Evolutionary conservation across 2,888 invertebrate genomes (phyloP), one percentile per base, ranked within the genome.

Genomic region (Plagodis dolabraria): DNA sequence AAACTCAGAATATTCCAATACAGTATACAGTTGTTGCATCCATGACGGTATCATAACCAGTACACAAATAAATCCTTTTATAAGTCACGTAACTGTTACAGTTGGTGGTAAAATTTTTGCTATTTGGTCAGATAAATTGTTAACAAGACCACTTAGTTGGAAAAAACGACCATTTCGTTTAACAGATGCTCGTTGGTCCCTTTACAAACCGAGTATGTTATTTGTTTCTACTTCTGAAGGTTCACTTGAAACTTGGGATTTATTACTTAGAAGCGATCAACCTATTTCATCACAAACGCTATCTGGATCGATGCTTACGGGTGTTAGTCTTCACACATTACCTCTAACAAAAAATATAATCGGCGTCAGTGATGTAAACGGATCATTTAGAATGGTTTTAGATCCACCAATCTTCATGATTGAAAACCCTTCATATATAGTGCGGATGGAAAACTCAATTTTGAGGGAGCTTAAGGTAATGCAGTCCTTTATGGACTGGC

Each of bases 171-270:
- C 92, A 2, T 86, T 86, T 57, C 85, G 89, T 55, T 90, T 96
- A 64, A 95, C 96, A 0, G 93, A 94, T 11, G 94, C 95, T 0
- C 87, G 92, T 42, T 98, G 97, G 97, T 96, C 96, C n/a, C 90
- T 94, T n/a, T 94, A 94, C 46, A 94, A 96, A 52, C 95, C 97
- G 0, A 95, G 95, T 50, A 93, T 96, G 49, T 87, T 97, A 59
- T 96, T 95, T 76, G 83, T 97, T 55, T 93, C 95, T 0, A 94
- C 96, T 22, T 93, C 92, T 33, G 96, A 97, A 86, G 97, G 97
- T 4, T 94, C 93, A 59, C 87, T 97, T 10, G 97, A 98, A 84
- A 94, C 95, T 9, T 98, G 98, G 98, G 96, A 97, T 86, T 86
- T 98, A 57, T 83, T 96, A 58, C 86, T 94, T 49, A 93, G 94